phyloP scores from a whole-genome alignment of 2,888 invertebrate genomes.

The Temnothorax unifasciatus region DNA sequence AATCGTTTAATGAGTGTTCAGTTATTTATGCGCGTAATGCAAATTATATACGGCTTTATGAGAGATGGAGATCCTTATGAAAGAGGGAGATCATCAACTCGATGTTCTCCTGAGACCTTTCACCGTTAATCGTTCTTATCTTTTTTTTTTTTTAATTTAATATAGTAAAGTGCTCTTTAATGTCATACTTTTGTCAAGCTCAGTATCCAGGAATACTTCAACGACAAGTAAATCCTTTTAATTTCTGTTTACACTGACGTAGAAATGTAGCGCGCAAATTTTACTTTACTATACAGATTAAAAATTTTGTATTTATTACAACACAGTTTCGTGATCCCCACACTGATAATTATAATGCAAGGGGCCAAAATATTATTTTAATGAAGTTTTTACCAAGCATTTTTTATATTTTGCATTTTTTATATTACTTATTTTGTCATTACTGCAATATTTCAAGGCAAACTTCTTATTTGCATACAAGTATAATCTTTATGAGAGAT shows the following conservation, averaged over 20 bases:
- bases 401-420: conserved; percentile 11
- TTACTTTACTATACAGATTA: neutral
- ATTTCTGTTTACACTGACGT: neutral
- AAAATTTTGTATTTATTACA: neutral
- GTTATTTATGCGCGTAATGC: conserved; percentile 19
- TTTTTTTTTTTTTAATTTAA: neutral
- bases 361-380: neutral
- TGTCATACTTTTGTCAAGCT: neutral
- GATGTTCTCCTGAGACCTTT: neutral
- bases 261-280: neutral
- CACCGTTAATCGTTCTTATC: neutral
- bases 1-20: neutral
- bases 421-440: neutral
- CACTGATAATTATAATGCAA: neutral
- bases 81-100: neutral
- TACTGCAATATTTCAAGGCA: conserved; percentile 1
- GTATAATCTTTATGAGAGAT: neutral
- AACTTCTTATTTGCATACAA: neutral
- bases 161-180: neutral
- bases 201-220: neutral
- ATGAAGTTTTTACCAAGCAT: neutral
- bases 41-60: neutral
- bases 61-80: neutral
- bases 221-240: neutral
- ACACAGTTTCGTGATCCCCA: neutral